Evolutionary conservation across 2,113 vertebrate genomes (phyloP).

Genomic region (Takifugu bimaculatus): DNA sequence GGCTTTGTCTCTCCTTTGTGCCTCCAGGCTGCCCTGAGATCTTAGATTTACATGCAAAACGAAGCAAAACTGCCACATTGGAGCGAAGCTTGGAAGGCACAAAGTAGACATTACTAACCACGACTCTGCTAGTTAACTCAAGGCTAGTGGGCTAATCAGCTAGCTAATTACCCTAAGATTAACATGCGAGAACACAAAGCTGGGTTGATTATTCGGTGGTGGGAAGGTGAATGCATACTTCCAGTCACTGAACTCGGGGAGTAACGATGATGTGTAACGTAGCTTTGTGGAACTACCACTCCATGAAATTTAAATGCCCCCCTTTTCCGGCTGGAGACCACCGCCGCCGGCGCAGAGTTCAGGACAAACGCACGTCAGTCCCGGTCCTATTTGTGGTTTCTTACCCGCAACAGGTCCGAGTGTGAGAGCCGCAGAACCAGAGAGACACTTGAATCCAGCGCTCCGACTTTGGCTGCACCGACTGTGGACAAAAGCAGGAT

Average conservation of each 20-base stretch:
- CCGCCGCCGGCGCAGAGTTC: background rate
- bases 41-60: background rate
- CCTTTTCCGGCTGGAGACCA: slow-evolving; percentile 1
- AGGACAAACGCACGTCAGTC: background rate
- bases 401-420: slow-evolving; percentile 30
- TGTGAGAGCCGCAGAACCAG: background rate
- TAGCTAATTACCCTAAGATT: background rate
- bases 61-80: background rate
- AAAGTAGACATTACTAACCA: background rate
- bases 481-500: background rate
- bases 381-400: background rate
- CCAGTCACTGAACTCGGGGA: background rate
- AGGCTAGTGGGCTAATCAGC: background rate
- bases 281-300: slow-evolving; percentile 16
- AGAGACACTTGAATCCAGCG: slow-evolving; percentile 45
- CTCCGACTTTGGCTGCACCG: slow-evolving; percentile 11
- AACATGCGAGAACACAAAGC: background rate
- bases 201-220: background rate
- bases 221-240: slow-evolving; percentile 4
- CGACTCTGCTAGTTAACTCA: background rate
- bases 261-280: background rate
- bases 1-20: background rate
- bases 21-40: background rate
- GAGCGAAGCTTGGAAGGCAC: too few species aligned
- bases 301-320: slow-evolving; percentile 7